Evolutionary conservation across 2,113 vertebrate species (phyloP).

Genomic region (Notechis scutatus): DNA sequence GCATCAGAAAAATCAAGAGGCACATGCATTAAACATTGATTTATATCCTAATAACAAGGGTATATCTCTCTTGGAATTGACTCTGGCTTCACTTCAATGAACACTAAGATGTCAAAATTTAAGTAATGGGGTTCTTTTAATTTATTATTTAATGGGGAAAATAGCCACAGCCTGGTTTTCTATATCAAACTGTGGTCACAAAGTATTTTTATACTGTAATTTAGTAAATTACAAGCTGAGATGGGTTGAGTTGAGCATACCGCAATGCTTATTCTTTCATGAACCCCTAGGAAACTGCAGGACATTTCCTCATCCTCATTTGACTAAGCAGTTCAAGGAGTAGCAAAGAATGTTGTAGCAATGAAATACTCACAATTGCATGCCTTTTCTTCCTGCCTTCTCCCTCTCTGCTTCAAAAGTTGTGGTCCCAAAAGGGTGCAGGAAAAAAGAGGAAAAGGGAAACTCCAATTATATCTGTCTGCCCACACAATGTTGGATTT

Average conservation of each 20-base stretch:
- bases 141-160: background rate
- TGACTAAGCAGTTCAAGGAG: background rate
- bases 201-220: background rate
- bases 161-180: background rate
- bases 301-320: background rate
- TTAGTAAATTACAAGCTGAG: background rate
- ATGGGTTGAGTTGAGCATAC: background rate
- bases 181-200: background rate
- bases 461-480: background rate
- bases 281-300: background rate
- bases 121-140: background rate
- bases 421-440: background rate
- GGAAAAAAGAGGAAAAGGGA: background rate
- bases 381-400: background rate
- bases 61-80: background rate
- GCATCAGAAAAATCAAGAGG: slow-evolving; percentile 44
- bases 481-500: background rate
- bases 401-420: background rate
- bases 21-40: slow-evolving; percentile 40
- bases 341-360: background rate
- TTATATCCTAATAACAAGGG: background rate
- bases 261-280: background rate
- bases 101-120: background rate
- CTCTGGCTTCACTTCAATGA: background rate
- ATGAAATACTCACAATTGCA: background rate